phyloP scores from a whole-genome alignment of 2,113 vertebrate species.

The Procavia capensis region DNA sequence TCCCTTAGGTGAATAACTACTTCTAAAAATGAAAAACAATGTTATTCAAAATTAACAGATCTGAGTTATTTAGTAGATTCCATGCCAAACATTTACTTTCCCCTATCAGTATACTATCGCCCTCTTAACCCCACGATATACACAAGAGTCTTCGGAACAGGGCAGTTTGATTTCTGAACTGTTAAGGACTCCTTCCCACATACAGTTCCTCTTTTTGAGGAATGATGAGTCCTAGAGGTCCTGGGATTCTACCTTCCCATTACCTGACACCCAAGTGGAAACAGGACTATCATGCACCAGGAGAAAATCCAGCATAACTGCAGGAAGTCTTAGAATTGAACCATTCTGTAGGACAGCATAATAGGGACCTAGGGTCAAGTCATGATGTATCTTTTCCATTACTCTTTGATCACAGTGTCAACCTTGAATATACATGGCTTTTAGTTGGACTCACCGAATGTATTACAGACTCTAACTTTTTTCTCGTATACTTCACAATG shows the following conservation, averaged over 20 bases:
- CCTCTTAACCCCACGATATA: rapidly evolving
- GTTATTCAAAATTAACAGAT: not conserved
- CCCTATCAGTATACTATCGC: not conserved
- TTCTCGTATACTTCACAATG: not conserved
- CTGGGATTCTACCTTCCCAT: not conserved
- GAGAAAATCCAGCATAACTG: not conserved
- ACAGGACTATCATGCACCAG: not conserved
- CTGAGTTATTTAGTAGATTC: not conserved
- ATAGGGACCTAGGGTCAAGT: not conserved
- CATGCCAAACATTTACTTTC: not conserved
- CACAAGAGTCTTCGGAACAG: not conserved
- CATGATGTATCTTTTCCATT: not conserved
- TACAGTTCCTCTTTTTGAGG: not conserved
- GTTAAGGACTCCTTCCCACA: not conserved
- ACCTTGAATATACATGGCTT: not conserved
- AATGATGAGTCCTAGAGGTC: not conserved
- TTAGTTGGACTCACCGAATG: not conserved
- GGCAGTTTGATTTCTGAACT: not conserved
- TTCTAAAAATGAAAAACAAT: not conserved
- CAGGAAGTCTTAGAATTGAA: not conserved
- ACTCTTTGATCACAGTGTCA: not conserved
- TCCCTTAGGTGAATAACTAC: not conserved
- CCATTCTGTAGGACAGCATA: not conserved
- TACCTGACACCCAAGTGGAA: not conserved
- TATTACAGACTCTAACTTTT: not conserved